phyloP scores from a whole-genome alignment of 2,797 vertebrate genomes.

The Hydrophis major region DNA sequence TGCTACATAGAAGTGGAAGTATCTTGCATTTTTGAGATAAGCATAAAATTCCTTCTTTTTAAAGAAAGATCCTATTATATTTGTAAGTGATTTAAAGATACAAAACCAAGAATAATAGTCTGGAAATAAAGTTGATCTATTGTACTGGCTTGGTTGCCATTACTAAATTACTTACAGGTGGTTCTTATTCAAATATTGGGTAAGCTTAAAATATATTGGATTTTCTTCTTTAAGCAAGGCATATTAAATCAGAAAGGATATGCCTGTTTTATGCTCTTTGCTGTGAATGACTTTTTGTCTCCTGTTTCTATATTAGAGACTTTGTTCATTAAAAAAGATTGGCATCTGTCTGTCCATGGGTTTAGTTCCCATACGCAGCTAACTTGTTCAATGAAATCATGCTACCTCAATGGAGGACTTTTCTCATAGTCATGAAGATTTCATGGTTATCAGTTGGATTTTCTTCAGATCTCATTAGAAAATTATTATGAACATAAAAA shows the following conservation, averaged over 20 bases:
- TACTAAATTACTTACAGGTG: conserved; percentile 40
- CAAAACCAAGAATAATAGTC: conserved; percentile 38
- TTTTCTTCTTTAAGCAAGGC: conserved; percentile 1
- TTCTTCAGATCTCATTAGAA: background rate
- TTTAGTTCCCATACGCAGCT: conserved; percentile 14
- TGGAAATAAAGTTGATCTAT: conserved; percentile 34
- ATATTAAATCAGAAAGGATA: conserved; percentile 13
- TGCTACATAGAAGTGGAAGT: background rate
- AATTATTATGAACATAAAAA: background rate
- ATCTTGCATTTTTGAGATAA: background rate
- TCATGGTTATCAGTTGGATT: background rate
- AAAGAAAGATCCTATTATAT: conserved; percentile 33
- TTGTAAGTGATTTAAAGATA: conserved; percentile 44
- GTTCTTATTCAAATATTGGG: conserved; percentile 38
- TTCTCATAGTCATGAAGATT: conserved; percentile 18
- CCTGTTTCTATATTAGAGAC: conserved; percentile 4
- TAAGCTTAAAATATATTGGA: conserved; percentile 22
- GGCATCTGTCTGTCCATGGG: conserved; percentile 19
- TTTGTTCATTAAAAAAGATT: conserved; percentile 40
- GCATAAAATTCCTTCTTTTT: conserved; percentile 27
- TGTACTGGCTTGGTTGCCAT: background rate
- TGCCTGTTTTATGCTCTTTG: conserved; percentile 30
- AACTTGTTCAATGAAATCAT: conserved; percentile 21
- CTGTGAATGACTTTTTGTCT: conserved; percentile 36
- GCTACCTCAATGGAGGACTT: background rate